Evolutionary conservation across 1,140 invertebrate genomes (phyloP).

Genomic region (Wiebesia pumilae): DNA sequence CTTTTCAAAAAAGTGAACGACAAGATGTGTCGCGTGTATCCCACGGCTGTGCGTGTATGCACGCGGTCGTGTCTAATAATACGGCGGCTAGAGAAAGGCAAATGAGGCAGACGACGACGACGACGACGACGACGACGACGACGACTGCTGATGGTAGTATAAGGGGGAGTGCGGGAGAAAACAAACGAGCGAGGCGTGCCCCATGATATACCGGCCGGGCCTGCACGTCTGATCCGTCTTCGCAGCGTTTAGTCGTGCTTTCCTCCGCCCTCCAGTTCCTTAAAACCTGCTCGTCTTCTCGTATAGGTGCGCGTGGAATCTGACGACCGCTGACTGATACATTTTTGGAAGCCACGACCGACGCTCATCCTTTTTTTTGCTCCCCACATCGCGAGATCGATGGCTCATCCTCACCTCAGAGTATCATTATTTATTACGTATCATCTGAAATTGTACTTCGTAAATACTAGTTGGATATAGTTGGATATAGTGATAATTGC

Average conservation of each 20-base stretch:
- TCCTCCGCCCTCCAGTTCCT: not conserved
- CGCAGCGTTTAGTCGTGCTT: slow-evolving; percentile 61
- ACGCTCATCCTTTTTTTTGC: not conserved
- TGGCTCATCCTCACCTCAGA: not conserved
- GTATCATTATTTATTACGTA: no score
- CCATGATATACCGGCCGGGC: slow-evolving; percentile 65
- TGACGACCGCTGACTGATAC: not conserved
- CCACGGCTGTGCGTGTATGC: not conserved
- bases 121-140: slow-evolving; percentile 22
- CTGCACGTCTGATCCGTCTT: slow-evolving; percentile 62
- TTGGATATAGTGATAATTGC: no score
- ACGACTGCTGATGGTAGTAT: not conserved
- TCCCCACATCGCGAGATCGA: not conserved
- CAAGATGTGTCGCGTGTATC: not conserved
- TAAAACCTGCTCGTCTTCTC: not conserved
- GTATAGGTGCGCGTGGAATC: not conserved
- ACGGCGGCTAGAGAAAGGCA: slow-evolving; percentile 51
- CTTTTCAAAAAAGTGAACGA: slow-evolving; percentile 20
- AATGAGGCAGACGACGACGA: slow-evolving; percentile 34
- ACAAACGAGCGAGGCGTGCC: slow-evolving; percentile 35
- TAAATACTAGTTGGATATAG: no score
- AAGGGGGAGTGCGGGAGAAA: slow-evolving; percentile 36
- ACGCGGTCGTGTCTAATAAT: slow-evolving; percentile 67
- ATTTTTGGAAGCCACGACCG: not conserved
- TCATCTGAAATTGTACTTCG: no score